Base-by-base conservation (phyloP, 2,113 vertebrate species). In the Eolophus roseicapilla region DNA sequence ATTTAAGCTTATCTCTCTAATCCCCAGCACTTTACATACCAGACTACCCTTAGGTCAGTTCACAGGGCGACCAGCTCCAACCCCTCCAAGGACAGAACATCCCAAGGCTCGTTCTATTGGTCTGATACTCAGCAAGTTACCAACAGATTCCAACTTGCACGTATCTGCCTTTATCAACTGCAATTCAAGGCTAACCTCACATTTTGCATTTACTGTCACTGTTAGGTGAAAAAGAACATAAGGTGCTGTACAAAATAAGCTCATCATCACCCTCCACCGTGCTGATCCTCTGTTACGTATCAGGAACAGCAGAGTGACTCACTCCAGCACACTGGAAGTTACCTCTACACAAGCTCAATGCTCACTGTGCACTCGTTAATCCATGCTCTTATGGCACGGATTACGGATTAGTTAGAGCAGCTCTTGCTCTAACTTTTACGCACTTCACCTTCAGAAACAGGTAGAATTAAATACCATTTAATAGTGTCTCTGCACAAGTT, bases 321-420 rank as follows among this genome's bases (percentile, higher is more conserved):
- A 24, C 46, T 79, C 1, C 27, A 50, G 44, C 2, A 20, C 0
- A 10, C 47, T 15, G 21, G 55, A 31, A 24, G 57, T 13, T 24
- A 55, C 27, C 74, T 52, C 57, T 46, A 8, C 4, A 1, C 35
- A 3, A 33, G 49, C 55, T 76, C 55, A 9, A 4, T 10, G 60
- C 78, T 65, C 65, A 4, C 73, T 52, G 16, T 2, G 31, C 37
- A 18, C 8, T 21, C 29, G 33, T 17, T 39, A 9, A 19, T 24
- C 69, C 20, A 1, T 5, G 2, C 35, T 16, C 3, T 13, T n/a
- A 31, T 0, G 0, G n/a, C 53, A 62, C 8, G 9, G 33, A 59
- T 59, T 35, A 35, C 2, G 3, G 57, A 59, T 59, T 24, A 59
- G 57, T 59, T 59, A 35, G 57, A 59, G 57, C 57, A 35, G 33